Evolutionary conservation across 2,797 vertebrate species (phyloP), one percentile per base, ranked within the genome.

Genomic region (Syngnathus rostellatus): DNA sequence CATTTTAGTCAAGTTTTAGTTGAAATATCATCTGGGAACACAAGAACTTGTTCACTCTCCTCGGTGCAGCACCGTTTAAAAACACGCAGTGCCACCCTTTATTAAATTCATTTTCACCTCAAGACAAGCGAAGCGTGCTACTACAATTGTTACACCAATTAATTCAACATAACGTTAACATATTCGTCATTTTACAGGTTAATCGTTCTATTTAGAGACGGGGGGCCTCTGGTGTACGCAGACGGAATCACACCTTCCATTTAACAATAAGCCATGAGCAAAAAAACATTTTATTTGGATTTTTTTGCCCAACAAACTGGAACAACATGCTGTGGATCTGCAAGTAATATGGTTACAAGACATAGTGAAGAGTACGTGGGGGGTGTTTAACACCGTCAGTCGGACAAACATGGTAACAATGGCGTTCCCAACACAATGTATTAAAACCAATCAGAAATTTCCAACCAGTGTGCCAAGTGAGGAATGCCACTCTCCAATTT

Each of bases 201-300:
- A 25, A 25, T 45, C 31, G 60, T 25, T 17, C 62, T 77, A 69
- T 55, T 66, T 65, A 5, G 25, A 64, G 6, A 51, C 17, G 45
- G 16, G 17, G 38, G 72, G 76, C 86, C 87, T 43, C 86, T 77
- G 7, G 83, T 72, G 87, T 71, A 69, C 1, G 51, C 57, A 59
- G 1, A 4, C 39, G 62, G 81, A 80, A 85, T 46, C 55, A 63
- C 87, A 74, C 5, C 41, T 62, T 62, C 12, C 2, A 45, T 25
- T 45, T 25, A 14, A 45, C 21, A 41, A 59, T 53, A 38, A 19
- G 8, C 8, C 7, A 46, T 45, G 2, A n/a, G 6, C 46, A 50
- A 64, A 37, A 51, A 51, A 8, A 17, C 31, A 19, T 63, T 63
- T 50, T 50, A 19, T 63, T 64, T 53, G 19, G 50, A 53, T 53